Evolutionary conservation across 2,113 vertebrate species (phyloP).

Genomic region (Sarotherodon lohbergeri): DNA sequence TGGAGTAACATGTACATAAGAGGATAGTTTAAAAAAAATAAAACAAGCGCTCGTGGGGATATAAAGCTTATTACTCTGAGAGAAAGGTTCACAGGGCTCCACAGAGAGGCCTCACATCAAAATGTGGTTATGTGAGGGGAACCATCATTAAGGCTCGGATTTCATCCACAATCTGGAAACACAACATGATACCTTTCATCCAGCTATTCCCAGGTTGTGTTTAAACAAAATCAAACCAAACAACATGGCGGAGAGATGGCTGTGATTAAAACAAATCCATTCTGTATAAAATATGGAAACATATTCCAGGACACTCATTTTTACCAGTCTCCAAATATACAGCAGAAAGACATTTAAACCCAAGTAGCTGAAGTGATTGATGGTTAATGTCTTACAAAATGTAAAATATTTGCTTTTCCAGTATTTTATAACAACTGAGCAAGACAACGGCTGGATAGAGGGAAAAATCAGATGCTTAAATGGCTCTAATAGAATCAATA

Average conservation of each 20-base stretch:
- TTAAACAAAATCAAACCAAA: neutral
- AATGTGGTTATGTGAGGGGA: neutral
- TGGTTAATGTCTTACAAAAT: neutral
- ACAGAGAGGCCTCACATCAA: neutral
- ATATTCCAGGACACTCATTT: neutral
- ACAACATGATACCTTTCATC: neutral
- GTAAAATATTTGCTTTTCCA: neutral
- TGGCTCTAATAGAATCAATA: neutral
- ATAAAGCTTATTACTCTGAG: neutral
- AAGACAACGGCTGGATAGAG: accelerated
- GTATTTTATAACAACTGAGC: neutral
- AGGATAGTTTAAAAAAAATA: neutral
- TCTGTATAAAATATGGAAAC: neutral
- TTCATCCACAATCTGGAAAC: neutral
- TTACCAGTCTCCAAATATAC: neutral
- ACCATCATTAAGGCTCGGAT: neutral
- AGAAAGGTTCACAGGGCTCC: neutral
- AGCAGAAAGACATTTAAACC: neutral
- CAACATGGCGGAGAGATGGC: neutral
- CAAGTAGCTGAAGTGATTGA: neutral
- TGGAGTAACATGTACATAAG: neutral
- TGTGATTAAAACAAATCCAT: neutral
- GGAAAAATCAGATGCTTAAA: neutral
- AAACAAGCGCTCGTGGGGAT: neutral
- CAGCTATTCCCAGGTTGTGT: neutral